Percentiles rank a stretch among this genome's conserved stretches.
These are phyloP conservation scores for Eptatretus atami DNA, from an alignment of 2,797 vertebrate species.

Conservation along the genomic window DNA sequence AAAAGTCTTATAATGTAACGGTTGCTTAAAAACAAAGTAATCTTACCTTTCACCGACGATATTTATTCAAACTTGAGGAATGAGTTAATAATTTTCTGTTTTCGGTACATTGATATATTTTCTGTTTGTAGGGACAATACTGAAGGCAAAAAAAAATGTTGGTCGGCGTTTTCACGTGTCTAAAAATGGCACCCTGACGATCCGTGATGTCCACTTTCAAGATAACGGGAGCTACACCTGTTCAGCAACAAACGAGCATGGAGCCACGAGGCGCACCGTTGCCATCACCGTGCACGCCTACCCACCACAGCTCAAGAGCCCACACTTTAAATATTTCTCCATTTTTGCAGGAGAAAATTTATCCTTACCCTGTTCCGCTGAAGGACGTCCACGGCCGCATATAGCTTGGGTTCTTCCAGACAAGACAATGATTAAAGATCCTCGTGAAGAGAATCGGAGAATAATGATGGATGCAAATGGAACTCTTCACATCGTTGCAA, in stretches of 20 bases:
- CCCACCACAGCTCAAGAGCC: constrained; percentile 23
- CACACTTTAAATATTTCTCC: constrained; percentile 25
- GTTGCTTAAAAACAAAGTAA: too few relatives aligned
- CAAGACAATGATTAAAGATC: constrained; percentile 17
- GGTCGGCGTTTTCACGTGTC: constrained; percentile 34
- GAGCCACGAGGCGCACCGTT: constrained; percentile 21
- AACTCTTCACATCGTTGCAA: constrained; percentile 27
- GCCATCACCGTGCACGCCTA: constrained; percentile 23
- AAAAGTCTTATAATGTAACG: too few relatives aligned
- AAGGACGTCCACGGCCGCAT: constrained; percentile 24
- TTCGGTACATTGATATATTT: too few relatives aligned
- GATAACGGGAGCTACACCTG: constrained; percentile 52
- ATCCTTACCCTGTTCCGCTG: constrained; percentile 29
- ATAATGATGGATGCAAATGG: constrained; percentile 25
- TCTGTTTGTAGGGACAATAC: constrained; percentile 20
- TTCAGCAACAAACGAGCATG: constrained; percentile 31
- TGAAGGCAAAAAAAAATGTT: constrained; percentile 22
- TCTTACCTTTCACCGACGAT: too few relatives aligned
- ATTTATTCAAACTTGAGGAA: too few relatives aligned
- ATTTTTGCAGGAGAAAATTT: constrained; percentile 26
- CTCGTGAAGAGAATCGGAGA: constrained; percentile 13
- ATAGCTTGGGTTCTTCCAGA: constrained; percentile 55
- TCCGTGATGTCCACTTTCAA: constrained; percentile 23
- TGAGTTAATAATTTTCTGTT: too few relatives aligned
- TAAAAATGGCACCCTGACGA: constrained; percentile 36